phyloP scores from a whole-genome alignment of 2,113 vertebrate genomes.

The Ctenomys sociabilis region DNA sequence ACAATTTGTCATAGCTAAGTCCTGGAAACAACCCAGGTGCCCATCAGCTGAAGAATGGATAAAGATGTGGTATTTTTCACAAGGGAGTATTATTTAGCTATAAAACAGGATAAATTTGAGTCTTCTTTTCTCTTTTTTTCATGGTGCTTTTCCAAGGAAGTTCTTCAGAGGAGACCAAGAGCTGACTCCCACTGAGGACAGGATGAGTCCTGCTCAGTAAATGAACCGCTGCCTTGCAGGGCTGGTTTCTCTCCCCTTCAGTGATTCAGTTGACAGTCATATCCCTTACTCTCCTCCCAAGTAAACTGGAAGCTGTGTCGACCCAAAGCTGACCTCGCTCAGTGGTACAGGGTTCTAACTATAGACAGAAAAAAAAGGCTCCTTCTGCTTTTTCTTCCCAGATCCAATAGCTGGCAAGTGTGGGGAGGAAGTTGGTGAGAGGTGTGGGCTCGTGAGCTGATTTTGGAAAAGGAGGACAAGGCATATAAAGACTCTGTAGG shows the following conservation, averaged over 20 bases:
- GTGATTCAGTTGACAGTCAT: not conserved
- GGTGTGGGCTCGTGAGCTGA: not conserved
- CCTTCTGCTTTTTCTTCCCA: not conserved
- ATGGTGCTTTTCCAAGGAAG: not conserved
- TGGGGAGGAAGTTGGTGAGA: not conserved
- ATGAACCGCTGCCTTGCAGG: not conserved
- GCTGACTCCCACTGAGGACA: not conserved
- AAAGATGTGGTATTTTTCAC: too few species aligned
- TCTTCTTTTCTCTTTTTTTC: too few species aligned
- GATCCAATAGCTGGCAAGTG: not conserved
- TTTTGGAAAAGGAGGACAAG: not conserved
- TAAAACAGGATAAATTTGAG: too few species aligned
- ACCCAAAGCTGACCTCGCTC: not conserved
- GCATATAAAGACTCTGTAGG: not conserved
- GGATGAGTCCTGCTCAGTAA: not conserved
- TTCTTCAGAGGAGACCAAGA: not conserved
- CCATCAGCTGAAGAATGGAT: too few species aligned
- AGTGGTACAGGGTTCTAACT: not conserved
- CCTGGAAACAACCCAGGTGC: too few species aligned
- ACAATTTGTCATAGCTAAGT: too few species aligned
- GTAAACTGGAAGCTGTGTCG: not conserved
- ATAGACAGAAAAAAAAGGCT: not conserved
- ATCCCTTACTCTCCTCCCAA: not conserved
- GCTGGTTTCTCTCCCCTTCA: not conserved
- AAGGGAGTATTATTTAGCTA: too few species aligned